Evolutionary conservation across 2,888 invertebrate genomes (phyloP).

Genomic region (Phengaris arion): DNA sequence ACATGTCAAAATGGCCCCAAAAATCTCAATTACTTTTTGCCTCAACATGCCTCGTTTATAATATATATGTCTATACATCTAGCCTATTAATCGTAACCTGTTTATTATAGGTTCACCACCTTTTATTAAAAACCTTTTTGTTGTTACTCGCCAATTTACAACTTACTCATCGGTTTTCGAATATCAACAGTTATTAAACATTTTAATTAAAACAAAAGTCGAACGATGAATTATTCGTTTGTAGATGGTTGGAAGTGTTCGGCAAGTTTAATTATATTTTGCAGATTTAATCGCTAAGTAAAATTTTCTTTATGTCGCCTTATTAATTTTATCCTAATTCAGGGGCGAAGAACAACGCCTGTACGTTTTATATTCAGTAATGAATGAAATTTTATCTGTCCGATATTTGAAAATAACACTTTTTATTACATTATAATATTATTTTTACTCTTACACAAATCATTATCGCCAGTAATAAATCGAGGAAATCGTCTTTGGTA

Average conservation of each 20-base stretch:
- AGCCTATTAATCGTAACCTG: neutral
- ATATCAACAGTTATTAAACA: neutral
- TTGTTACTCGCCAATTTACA: neutral
- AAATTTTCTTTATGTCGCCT: slow-evolving; percentile 3
- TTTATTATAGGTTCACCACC: neutral
- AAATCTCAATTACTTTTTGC: too few species aligned
- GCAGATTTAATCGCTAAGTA: neutral
- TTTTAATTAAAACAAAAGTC: slow-evolving; percentile 22
- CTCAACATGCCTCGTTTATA: too few species aligned
- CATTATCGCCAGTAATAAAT: too few species aligned
- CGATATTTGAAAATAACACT: neutral
- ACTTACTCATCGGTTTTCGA: neutral
- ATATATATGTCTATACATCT: too few species aligned
- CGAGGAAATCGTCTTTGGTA: too few species aligned
- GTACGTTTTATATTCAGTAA: neutral
- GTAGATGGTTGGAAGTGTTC: neutral
- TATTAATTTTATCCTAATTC: slow-evolving; percentile 7
- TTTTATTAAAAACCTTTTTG: neutral
- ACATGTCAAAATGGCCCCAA: too few species aligned
- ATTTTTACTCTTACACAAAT: too few species aligned
- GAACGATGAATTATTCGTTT: slow-evolving; percentile 11
- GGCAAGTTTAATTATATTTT: slow-evolving; percentile 5
- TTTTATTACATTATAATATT: neutral
- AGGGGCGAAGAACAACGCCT: neutral
- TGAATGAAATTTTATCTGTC: neutral